Conservation (phyloP, 2,797 vertebrate species). For the Ctenopoma kingsleyae region DNA sequence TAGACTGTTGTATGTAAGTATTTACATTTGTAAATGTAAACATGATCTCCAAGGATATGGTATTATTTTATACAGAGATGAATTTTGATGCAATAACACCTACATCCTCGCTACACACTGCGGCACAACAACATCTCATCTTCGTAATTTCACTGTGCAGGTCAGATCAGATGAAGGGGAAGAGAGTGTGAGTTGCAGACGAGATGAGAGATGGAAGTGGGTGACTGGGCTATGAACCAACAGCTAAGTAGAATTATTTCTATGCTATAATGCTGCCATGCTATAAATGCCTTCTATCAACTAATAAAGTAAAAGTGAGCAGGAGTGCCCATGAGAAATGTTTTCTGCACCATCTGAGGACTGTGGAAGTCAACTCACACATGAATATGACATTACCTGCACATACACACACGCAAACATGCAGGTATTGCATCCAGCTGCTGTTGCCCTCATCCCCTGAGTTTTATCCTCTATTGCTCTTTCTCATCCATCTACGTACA, state of each 20-base stretch:
- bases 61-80: not conserved
- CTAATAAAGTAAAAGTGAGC: conserved; percentile 63
- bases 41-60: not conserved
- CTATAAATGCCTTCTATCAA: conserved; percentile 80
- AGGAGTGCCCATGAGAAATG: conserved; percentile 68
- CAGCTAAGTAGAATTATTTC: conserved; percentile 81
- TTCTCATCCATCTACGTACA: conserved; percentile 58
- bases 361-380: conserved; percentile 74
- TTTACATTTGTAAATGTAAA: not conserved
- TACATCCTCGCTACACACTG: not conserved
- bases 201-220: conserved; percentile 67
- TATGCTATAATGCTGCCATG: too few species aligned
- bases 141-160: not conserved
- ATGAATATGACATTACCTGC: conserved; percentile 38
- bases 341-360: conserved; percentile 47
- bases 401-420: conserved; percentile 28
- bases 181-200: conserved; percentile 11
- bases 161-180: conserved; percentile 27
- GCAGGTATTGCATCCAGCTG: conserved; percentile 50
- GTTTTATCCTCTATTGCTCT: conserved; percentile 62
- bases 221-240: conserved; percentile 81
- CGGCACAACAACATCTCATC: not conserved
- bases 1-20: not conserved
- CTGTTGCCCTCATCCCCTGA: conserved; percentile 41
- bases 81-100: not conserved